Evolutionary conservation across 2,888 invertebrate species (phyloP), one percentile per base, ranked within the genome.

Genomic region (Stenichneumon culpator): DNA sequence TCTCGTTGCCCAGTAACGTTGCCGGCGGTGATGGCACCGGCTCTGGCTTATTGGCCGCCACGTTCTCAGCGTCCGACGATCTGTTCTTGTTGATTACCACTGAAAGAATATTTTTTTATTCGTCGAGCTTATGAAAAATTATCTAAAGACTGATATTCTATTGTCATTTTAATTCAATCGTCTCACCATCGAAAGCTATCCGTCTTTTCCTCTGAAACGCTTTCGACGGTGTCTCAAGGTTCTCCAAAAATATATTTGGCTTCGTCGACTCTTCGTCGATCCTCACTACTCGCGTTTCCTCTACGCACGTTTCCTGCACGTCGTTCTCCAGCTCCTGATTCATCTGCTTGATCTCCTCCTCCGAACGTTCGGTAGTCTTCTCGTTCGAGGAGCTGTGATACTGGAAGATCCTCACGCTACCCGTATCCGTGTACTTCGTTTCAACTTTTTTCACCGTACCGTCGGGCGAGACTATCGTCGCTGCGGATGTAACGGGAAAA

Each of bases 191-290:
- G 93, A 94, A 93, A 87, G 94, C 95, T 36, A 95, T 94, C 75
- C 95, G 93, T 82, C 94, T 94, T 89, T 95, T 95, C 70, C 95
- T 92, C 89, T 95, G 94, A 89, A 95, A 95, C 14, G 94, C 94
- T 91, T 95, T 95, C 9, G 92, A 90, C 0, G 93, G 91, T 1
- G 91, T 87, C 73, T 93, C 93, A 22, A 92, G 87, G 32, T 90
- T 92, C 44, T 93, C 93, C 3, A 93, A 88, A 87, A 93, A 93
- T 78, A 90, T 92, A 80, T 93, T 93, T 0, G 89, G 80, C 69
- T 92, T 93, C 0, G 89, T 82, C 14, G 39, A 82, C 32, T 86
- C 87, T 3, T 89, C 90, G 36, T 86, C 89, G 86, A 22, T 28
- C 1, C 72, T 73, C 28, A 73, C 72, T 9, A 78, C 28, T 84